A percentile compares a stretch with the other conserved stretches of the same genome.
These are phyloP conservation scores for Tragelaphus eurycerus DNA, from an alignment of 2,797 vertebrate species.

Conservation along the genomic window DNA sequence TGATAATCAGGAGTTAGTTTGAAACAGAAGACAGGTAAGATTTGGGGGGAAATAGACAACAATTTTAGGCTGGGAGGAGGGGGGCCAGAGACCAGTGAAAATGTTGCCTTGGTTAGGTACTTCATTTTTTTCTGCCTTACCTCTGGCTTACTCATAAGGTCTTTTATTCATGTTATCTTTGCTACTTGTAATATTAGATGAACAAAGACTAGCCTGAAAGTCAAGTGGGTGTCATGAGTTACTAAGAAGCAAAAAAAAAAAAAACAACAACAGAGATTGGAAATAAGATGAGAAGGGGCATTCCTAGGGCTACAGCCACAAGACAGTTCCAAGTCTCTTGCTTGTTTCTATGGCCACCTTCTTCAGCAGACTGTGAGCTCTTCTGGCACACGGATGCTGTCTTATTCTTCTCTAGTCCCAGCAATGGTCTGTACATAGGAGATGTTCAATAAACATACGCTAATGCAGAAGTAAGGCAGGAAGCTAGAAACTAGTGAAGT, in stretches of 20 bases:
- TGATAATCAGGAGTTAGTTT: background rate
- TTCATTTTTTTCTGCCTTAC: background rate
- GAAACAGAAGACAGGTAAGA: background rate
- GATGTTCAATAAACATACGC: background rate
- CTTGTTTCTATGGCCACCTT: slow-evolving; percentile 1
- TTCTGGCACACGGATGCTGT: background rate
- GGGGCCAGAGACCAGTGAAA: background rate
- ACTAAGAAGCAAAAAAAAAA: background rate
- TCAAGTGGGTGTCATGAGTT: background rate
- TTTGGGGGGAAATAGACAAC: background rate
- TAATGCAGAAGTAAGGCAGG: slow-evolving; percentile 14
- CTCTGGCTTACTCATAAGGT: background rate
- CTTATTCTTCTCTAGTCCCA: background rate
- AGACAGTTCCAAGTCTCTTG: background rate
- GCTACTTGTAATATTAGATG: background rate
- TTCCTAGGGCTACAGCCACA: background rate
- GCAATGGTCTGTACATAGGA: background rate
- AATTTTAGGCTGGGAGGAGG: background rate
- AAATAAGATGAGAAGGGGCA: background rate
- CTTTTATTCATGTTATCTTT: background rate
- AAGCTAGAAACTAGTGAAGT: background rate
- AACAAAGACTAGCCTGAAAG: background rate
- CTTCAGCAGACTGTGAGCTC: background rate
- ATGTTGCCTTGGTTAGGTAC: background rate
- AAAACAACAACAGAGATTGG: background rate